Conservation (phyloP, 2,797 vertebrate species). For the Poeciliopsis presidionis region DNA sequence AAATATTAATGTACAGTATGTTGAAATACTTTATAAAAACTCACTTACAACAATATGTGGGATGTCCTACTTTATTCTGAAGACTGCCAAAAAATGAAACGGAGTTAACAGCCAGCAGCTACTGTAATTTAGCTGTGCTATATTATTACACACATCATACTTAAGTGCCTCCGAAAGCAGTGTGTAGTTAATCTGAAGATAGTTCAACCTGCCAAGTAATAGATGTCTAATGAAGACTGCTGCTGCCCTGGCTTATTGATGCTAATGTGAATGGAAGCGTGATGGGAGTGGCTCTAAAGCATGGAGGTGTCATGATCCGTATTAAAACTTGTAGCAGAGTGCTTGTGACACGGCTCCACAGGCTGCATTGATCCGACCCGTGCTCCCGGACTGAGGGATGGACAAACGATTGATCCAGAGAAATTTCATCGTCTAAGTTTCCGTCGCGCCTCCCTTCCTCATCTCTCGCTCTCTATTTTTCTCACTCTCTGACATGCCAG, state of each 20-base stretch:
- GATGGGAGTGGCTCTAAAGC: constrained; percentile 15
- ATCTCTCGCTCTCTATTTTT: constrained; percentile 4
- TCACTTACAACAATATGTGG: background rate
- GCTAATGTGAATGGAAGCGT: background rate
- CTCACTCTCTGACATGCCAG: constrained; percentile 18
- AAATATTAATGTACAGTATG: background rate
- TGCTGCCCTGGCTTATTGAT: constrained; percentile 8
- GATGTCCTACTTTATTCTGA: background rate
- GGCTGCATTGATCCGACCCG: constrained; percentile 5
- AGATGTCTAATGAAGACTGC: constrained; percentile 3
- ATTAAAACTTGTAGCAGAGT: constrained; percentile 6
- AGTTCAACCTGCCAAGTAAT: background rate
- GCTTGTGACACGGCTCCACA: constrained; percentile 1
- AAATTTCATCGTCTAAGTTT: constrained; percentile 36
- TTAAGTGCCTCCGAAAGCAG: background rate
- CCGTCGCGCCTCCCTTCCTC: background rate
- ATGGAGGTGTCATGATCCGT: constrained; percentile 18
- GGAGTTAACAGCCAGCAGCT: background rate
- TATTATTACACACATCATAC: background rate
- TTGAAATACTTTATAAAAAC: background rate
- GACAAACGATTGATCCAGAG: constrained; percentile 26
- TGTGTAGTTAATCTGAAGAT: background rate
- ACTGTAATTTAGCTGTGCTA: background rate
- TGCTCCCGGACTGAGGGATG: constrained; percentile 1
- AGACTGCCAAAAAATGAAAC: background rate